These are phyloP conservation scores for Hirtodrosophila duncani DNA, from an alignment of 2,888 invertebrate genomes.

Conservation along the genomic window DNA sequence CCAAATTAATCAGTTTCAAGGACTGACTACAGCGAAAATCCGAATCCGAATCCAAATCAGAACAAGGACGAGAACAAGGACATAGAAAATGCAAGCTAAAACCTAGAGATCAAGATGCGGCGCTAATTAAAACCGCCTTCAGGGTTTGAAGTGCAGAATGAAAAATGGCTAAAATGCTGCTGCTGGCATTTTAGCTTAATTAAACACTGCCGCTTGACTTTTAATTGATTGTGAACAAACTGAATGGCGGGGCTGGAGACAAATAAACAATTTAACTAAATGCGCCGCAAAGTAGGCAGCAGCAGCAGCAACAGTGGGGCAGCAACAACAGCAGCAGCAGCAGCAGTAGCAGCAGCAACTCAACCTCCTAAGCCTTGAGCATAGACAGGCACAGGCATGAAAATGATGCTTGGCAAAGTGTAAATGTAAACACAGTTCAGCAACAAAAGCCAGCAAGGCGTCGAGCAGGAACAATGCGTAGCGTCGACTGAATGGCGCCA, in stretches of 20 bases:
- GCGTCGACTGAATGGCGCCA: constrained; percentile 44
- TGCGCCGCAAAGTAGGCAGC: constrained; percentile 70
- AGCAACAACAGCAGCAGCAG: constrained; percentile 34
- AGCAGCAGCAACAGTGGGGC: constrained; percentile 4
- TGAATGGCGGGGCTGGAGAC: constrained; percentile 41
- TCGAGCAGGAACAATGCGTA: constrained; percentile 67
- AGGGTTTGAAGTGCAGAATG: constrained; percentile 5
- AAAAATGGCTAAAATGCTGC: constrained; percentile 26
- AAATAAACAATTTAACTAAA: constrained; percentile 72
- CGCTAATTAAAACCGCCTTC: constrained; percentile 50
- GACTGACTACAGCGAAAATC: constrained; percentile 7
- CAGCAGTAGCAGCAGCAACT: background rate
- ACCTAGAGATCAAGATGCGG: constrained; percentile 9
- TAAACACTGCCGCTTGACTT: constrained; percentile 69
- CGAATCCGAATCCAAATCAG: background rate
- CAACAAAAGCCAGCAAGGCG: constrained; percentile 67
- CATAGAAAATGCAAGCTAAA: background rate
- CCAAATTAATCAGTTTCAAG: constrained; percentile 64
- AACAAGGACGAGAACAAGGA: constrained; percentile 19
- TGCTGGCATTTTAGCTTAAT: constrained; percentile 62
- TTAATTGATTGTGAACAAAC: constrained; percentile 72
- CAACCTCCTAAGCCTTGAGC: constrained; percentile 12
- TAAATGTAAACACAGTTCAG: constrained; percentile 67
- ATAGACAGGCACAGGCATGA: constrained; percentile 41
- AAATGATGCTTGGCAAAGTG: constrained; percentile 70